Evolutionary conservation across 2,888 invertebrate genomes (phyloP).

Genomic region (Synergus japonicus): DNA sequence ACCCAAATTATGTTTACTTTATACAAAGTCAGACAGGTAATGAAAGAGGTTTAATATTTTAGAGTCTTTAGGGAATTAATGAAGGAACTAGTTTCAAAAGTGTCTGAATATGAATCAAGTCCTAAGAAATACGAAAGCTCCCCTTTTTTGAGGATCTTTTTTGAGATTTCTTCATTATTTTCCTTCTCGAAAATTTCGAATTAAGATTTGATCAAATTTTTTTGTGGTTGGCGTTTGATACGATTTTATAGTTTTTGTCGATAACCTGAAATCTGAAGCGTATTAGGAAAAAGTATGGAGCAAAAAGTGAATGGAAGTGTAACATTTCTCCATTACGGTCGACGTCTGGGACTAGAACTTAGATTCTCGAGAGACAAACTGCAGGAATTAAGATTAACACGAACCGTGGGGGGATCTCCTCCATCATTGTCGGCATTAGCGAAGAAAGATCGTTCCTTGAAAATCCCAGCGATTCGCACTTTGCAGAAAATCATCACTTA

Average conservation of each 20-base stretch:
- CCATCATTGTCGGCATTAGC: constrained; percentile 72
- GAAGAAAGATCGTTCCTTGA: constrained; percentile 62
- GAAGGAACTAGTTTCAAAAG: background rate
- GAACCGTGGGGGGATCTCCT: constrained; percentile 62
- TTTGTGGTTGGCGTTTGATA: too few species aligned
- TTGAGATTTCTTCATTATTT: too few species aligned
- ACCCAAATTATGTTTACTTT: background rate
- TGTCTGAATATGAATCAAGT: background rate
- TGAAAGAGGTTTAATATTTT: background rate
- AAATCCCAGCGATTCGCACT: constrained; percentile 50
- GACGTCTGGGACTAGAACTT: constrained; percentile 55
- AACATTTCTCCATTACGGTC: constrained; percentile 66
- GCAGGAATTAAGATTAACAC: constrained; percentile 74
- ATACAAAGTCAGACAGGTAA: background rate
- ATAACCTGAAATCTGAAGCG: background rate
- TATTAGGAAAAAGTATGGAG: constrained; percentile 28
- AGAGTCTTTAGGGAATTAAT: background rate
- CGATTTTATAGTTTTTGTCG: background rate
- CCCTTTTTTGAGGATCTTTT: too few species aligned
- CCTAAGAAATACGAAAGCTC: background rate
- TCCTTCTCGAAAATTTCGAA: too few species aligned
- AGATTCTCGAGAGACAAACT: constrained; percentile 64
- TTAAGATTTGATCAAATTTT: too few species aligned
- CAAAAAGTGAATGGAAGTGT: constrained; percentile 33
- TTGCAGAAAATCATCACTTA: constrained; percentile 48